phyloP scores from a whole-genome alignment of 2,113 vertebrate species.

The Phyllostomus discolor region DNA sequence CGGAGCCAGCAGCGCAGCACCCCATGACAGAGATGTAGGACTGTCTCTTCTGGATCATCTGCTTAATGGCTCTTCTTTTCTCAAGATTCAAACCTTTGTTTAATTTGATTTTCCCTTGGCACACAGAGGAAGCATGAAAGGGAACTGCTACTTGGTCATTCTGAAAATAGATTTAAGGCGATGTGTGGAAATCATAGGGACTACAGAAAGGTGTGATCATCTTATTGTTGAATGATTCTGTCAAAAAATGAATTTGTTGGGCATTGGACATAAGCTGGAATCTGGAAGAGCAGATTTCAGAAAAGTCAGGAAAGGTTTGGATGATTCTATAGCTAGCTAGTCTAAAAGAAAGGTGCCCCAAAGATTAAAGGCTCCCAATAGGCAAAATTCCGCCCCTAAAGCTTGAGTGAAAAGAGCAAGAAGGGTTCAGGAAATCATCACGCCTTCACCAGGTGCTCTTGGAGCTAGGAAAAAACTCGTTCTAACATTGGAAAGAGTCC shows the following conservation, averaged over 20 bases:
- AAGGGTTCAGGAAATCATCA: neutral
- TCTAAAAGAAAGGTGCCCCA: neutral
- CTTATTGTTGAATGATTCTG: neutral
- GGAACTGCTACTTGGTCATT: neutral
- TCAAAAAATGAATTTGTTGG: neutral
- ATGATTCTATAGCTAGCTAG: neutral
- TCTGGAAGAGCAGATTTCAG: neutral
- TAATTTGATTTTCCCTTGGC: neutral
- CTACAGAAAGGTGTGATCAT: neutral
- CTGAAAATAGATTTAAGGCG: neutral
- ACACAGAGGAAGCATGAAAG: neutral
- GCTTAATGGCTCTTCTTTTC: neutral
- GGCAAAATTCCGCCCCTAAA: neutral
- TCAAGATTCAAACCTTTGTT: neutral
- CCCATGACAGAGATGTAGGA: neutral
- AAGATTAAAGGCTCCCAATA: neutral
- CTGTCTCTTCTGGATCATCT: neutral
- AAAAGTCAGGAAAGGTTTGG: neutral
- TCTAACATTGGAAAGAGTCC: neutral
- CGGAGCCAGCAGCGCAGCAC: neutral
- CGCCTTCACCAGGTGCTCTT: neutral
- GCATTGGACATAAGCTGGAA: neutral
- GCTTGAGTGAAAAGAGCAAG: neutral
- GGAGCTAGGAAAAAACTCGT: neutral
- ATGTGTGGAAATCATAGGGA: neutral